Evolutionary conservation across 2,888 invertebrate genomes (phyloP), one percentile per base, ranked within the genome.

Genomic region (Latheticus oryzae): DNA sequence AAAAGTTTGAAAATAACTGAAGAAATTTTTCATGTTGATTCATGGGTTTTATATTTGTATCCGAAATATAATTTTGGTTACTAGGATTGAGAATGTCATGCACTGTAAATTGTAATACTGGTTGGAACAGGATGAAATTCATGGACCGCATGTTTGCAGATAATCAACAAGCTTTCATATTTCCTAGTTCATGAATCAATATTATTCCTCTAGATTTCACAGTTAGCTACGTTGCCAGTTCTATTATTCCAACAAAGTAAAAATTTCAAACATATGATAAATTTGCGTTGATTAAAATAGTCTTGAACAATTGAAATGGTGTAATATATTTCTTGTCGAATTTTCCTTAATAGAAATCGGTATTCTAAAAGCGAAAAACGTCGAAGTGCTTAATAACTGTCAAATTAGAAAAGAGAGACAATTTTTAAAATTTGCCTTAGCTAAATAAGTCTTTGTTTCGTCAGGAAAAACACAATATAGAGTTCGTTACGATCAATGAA

Each of bases 111-210:
- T 33, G 19, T 19, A 50, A 50, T 12, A 37, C 11, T 28, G 42
- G 52, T 26, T 38, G 3, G 15, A 42, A 33, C 42, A 30, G 33
- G 52, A 52, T 50, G 28, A 35, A n/a, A 37, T 52, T 52, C 42
- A 42, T 54, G 53, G 35, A 45, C 45, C 45, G 53, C 52, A 50
- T 37, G 55, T 55, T 47, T 47, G 47, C 40, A 37, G 55, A 56
- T 33, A 24, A 50, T 30, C 56, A 42, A 50, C 53, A 43, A 40
- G 53, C 50, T 33, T 48, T 56, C 50, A 35, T 42, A 50, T 56
- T 50, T 48, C 42, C 55, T 35, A 54, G 35, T 53, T 33, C 43
- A 53, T 42, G 53, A 53, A 53, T 53, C 54, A 54, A 54, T 45
- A 55, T 47, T 48, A 50, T 50, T 26, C n/a, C 26, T 40, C 38